Conservation (phyloP, 2,888 invertebrate species). For the Drosophila colorata region DNA sequence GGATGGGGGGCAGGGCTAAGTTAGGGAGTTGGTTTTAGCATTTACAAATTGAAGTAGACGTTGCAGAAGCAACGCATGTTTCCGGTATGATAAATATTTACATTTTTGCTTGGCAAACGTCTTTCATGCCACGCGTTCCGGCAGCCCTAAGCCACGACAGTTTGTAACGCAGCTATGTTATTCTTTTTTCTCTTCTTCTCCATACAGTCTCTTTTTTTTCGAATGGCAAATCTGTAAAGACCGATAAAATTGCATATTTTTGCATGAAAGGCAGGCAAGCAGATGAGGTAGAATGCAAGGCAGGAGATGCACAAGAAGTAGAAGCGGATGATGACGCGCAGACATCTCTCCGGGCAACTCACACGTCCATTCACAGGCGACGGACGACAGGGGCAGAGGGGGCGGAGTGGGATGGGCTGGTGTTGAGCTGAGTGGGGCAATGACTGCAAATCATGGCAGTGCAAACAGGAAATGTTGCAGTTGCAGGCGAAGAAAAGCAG, state of each 20-base stretch:
- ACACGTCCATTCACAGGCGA: constrained; percentile 43
- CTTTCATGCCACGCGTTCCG: constrained; percentile 61
- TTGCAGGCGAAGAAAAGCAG: constrained; percentile 31
- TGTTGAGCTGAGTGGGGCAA: constrained; percentile 30
- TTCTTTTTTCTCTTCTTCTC: constrained; percentile 13
- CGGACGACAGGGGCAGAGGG: neutral
- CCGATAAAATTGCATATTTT: constrained; percentile 82
- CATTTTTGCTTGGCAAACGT: constrained; percentile 75
- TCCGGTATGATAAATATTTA: constrained; percentile 79
- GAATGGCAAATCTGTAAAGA: constrained; percentile 76
- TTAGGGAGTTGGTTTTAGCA: constrained; percentile 20
- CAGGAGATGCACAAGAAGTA: constrained; percentile 7
- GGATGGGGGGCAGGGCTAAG: neutral
- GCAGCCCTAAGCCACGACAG: constrained; percentile 19
- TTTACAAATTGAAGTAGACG: constrained; percentile 61
- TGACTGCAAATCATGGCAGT: constrained; percentile 74
- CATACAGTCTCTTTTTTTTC: constrained; percentile 6
- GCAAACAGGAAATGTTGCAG: constrained; percentile 79
- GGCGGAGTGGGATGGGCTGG: neutral
- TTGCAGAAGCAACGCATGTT: constrained; percentile 53
- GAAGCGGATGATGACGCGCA: constrained; percentile 8
- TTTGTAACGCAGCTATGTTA: constrained; percentile 37
- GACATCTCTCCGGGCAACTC: constrained; percentile 54
- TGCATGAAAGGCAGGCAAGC: constrained; percentile 53
- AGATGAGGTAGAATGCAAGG: constrained; percentile 26